Base-by-base conservation (phyloP, 2,888 invertebrate species). In the Monochamus alternatus region DNA sequence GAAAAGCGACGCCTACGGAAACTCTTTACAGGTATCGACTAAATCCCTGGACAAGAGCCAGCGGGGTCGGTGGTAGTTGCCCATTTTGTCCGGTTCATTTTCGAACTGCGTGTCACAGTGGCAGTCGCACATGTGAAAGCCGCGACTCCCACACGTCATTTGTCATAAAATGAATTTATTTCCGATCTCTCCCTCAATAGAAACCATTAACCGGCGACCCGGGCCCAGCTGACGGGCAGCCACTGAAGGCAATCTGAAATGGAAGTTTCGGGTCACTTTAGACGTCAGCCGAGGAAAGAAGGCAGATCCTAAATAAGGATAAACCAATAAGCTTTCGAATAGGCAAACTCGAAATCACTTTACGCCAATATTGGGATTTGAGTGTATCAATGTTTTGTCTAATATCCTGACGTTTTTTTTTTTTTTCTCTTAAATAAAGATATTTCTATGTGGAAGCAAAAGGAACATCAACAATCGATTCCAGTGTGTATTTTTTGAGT, bases 151-250 rank as follows among this genome's bases (percentile, higher is more conserved):
- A 55, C 38, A 38, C 38, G 38, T 55, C 55, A 55, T 55, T 55
- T 55, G 55, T 55, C 55, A 55, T 55, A 55, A 55, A 55, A n/a
- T 55, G 55, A n/a, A 55, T 55, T 55, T 55, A 55, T 55, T 55
- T 55, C 14, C n/a, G 55, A 55, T 55, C 55, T 55, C n/a, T 55
- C 5, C n/a, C n/a, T 14, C 55, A 55, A 55, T 55, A 55, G 22
- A 55, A 55, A 55, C 55, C 55, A 55, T 55, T 55, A 7, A 14
- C 55, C 55, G 55, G n/a, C 55, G 22, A 22, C 7, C 14, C 14
- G 3, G 22, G 3, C n/a, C 7, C 7, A n/a, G 7, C n/a, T 55
- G 7, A 55, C 7, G n/a, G n/a, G n/a, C n/a, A 14, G 22, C 55
- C 14, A n/a, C n/a, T 55, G 7, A 55, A n/a, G 22, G 12, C n/a